Percentiles rank a stretch among this genome's conserved stretches.
Evolutionary conservation across 1,140 invertebrate genomes (phyloP).

Genomic region (Brachionus manjavacas): DNA sequence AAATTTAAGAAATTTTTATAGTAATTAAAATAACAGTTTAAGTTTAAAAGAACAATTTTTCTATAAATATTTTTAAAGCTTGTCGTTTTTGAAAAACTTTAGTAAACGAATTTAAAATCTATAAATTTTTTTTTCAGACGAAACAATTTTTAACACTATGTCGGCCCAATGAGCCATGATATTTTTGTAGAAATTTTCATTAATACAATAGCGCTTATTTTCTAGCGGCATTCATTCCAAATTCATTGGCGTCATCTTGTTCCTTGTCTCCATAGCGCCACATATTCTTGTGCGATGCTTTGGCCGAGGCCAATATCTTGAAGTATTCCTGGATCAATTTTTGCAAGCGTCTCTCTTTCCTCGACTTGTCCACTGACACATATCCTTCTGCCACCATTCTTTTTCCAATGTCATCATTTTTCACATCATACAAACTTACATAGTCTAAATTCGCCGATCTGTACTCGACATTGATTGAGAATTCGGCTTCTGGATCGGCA

Average conservation of each 20-base stretch:
- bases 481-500: conserved; percentile 57
- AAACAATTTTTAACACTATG: too few species aligned
- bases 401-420: conserved; percentile 17
- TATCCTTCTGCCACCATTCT: conserved; percentile 70
- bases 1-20: too few species aligned
- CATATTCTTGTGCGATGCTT: conserved; percentile 71
- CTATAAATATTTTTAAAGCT: too few species aligned
- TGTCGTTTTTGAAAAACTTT: too few species aligned
- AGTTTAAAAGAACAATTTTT: too few species aligned
- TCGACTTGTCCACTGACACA: conserved; percentile 69
- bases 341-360: conserved; percentile 73
- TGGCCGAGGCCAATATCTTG: conserved; percentile 76
- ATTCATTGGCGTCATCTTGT: conserved; percentile 70
- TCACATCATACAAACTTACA: background rate
- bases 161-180: too few species aligned
- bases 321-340: conserved; percentile 76
- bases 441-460: conserved; percentile 50
- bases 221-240: conserved; percentile 9
- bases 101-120: too few species aligned
- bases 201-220: too few species aligned
- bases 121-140: too few species aligned
- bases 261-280: conserved; percentile 95
- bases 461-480: conserved; percentile 66
- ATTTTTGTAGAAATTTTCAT: background rate
- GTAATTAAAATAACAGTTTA: too few species aligned